These are phyloP conservation scores for Enteromius mattozi DNA, from an alignment of 2,797 vertebrate genomes.

Conservation along the genomic window DNA sequence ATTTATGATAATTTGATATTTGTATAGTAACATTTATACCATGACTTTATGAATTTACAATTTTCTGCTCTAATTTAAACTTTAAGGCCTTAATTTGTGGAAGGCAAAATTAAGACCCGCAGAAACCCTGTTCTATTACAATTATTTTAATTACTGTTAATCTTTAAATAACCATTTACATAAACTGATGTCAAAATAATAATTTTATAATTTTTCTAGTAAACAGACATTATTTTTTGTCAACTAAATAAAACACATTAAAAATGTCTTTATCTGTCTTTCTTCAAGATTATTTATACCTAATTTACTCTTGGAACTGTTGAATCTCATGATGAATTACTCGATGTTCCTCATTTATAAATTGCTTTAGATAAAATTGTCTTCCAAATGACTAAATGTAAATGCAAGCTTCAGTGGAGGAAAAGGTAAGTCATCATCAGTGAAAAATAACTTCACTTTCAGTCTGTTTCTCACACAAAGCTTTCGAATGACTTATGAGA, in stretches of 20 bases:
- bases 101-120: background rate
- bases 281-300: background rate
- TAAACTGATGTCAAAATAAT: background rate
- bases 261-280: background rate
- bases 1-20: background rate
- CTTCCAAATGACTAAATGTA: slow-evolving; percentile 10
- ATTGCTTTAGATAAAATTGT: background rate
- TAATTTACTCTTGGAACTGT: background rate
- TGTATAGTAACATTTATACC: background rate
- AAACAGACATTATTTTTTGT: background rate
- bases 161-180: background rate
- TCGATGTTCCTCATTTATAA: background rate
- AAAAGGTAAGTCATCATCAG: background rate
- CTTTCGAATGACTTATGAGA: background rate
- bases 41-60: background rate
- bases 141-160: too few relatives aligned
- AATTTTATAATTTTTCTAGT: background rate
- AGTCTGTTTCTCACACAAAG: slow-evolving; percentile 2
- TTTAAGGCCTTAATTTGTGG: background rate
- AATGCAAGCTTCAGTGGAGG: background rate
- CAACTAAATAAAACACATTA: background rate
- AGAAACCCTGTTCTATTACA: background rate
- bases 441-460: slow-evolving; percentile 11
- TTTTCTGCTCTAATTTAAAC: background rate
- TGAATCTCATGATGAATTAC: slow-evolving; percentile 9